Base-by-base conservation (phyloP, 2,797 vertebrate species). In the Hapalemur alaotrensis region DNA sequence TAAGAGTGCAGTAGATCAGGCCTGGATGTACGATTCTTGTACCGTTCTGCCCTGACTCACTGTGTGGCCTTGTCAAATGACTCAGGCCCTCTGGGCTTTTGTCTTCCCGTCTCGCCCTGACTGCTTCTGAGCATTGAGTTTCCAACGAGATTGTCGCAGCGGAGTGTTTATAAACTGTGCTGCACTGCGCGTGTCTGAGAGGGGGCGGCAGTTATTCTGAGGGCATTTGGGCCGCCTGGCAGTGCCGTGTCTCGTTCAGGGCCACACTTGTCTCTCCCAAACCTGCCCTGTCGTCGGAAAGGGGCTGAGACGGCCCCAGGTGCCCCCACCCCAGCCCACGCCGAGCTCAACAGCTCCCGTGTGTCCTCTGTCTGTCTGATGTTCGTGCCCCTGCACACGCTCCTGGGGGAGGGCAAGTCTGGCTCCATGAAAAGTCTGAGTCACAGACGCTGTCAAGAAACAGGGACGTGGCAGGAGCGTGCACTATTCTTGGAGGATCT, bases 381-480 rank as follows among this genome's bases (percentile, higher is more conserved):
- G 18, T 38, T 54, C 6, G 0, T 76, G 63, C 75, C 80, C 80
- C 67, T 82, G 86, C 70, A 52, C 69, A 67, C 50, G 2, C 78
- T 61, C 84, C 35, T 13, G 0, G 30, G 72, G 76, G 46, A 65
- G 14, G 46, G 93, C n/a, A 28, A 65, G 73, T 85, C 95, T 94
- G 88, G 72, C 89, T 94, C 72, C 7, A 0, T 46, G 82, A 93
- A 54, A 89, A 93, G 76, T 80, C 83, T 93, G 97, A 98, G 95
- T 97, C 97, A 95, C 59, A 87, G 81, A 72, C 5, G 23, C 79
- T 80, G 92, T 87, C 87, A 76, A 75, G 92, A 75, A 89, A 87
- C 91, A 46, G 80, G 92, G 83, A 73, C 52, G 8, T 17, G 50
- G 84, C 72, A 65, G 91, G 90, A 80, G 67, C 18, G 41, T 46